A percentile compares a stretch with the other conserved stretches of the same genome.
Conservation (phyloP, 2,797 vertebrate genomes). For the Tapirus indicus region DNA sequence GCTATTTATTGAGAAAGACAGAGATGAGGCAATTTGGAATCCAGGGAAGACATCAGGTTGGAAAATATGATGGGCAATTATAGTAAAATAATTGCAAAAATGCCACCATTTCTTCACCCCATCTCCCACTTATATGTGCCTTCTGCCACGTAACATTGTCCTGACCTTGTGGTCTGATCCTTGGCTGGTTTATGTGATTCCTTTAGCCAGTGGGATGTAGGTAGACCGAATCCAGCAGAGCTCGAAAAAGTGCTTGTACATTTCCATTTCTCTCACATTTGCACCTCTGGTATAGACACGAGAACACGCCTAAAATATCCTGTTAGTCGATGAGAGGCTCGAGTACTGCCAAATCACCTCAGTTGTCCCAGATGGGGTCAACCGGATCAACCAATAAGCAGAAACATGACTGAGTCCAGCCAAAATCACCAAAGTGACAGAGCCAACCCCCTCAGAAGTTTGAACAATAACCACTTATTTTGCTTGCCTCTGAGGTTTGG, state of each 20-base stretch:
- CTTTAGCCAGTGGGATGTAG: background rate
- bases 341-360: background rate
- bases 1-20: background rate
- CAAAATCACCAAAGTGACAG: background rate
- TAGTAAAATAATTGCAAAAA: background rate
- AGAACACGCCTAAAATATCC: background rate
- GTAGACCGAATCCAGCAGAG: background rate
- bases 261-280: background rate
- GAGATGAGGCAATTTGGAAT: background rate
- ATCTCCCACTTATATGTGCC: fast-evolving
- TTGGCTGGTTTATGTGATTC: background rate
- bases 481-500: background rate
- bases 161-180: background rate
- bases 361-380: background rate
- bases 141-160: background rate
- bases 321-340: background rate
- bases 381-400: background rate
- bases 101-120: background rate
- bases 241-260: background rate
- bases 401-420: background rate
- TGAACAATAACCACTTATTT: background rate
- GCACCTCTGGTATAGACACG: background rate
- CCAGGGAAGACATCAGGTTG: background rate
- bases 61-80: background rate
- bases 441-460: background rate